These are phyloP conservation scores for Tetranychus urticae DNA, from an alignment of 1,140 invertebrate genomes.

Conservation along the genomic window DNA sequence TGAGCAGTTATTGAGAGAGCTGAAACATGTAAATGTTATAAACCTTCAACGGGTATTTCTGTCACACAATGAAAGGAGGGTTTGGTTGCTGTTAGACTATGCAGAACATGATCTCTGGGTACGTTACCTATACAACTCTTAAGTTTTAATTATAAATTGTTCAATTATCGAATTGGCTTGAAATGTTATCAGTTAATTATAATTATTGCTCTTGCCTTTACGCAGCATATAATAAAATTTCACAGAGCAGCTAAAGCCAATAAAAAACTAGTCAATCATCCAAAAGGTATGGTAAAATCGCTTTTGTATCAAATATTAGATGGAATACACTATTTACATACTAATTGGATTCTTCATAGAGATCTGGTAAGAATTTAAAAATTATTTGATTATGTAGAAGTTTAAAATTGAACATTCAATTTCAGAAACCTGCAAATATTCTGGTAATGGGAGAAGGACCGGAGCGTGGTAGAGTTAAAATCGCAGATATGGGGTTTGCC, in stretches of 20 bases:
- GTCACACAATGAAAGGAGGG: constrained; percentile 87
- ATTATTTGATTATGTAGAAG: not conserved
- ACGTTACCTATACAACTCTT: constrained; percentile 13
- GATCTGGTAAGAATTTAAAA: constrained; percentile 47
- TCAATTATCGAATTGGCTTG: not conserved
- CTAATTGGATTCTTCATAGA: constrained; percentile 96
- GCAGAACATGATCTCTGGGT: constrained; percentile 98
- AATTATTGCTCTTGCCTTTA: constrained; percentile 8
- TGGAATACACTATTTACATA: constrained; percentile 97
- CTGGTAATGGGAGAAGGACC: constrained; percentile 96
- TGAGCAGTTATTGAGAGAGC: constrained; percentile 70
- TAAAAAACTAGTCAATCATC: constrained; percentile 86
- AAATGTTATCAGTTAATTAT: not conserved
- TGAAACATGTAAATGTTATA: constrained; percentile 95
- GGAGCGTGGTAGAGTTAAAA: constrained; percentile 89
- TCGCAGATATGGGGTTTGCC: constrained; percentile 99
- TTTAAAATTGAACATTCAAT: not conserved
- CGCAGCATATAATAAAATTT: constrained; percentile 93
- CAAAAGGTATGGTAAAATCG: constrained; percentile 94
- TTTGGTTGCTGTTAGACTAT: constrained; percentile 96
- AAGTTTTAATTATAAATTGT: not conserved
- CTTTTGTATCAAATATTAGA: constrained; percentile 94
- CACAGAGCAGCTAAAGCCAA: constrained; percentile 93
- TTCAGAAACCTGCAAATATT: constrained; percentile 94
- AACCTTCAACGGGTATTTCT: constrained; percentile 90